Evolutionary conservation across 1,140 invertebrate genomes (phyloP), one percentile per base, ranked within the genome.

Genomic region (Chelonus insularis): DNA sequence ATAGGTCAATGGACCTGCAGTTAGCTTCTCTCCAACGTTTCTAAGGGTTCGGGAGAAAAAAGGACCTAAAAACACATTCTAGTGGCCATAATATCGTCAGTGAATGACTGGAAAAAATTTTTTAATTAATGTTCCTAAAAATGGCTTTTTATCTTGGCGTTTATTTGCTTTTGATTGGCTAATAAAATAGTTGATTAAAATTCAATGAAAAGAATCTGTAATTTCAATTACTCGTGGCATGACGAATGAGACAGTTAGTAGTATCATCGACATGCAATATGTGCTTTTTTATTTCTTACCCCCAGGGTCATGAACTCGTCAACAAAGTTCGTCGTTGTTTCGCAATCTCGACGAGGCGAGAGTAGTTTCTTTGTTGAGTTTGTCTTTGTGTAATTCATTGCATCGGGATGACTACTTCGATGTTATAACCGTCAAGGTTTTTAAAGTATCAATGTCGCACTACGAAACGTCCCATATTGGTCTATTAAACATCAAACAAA

Each of bases 1-100:
- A 29, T 51, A 23, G 57, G 57, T 59, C 57, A 59, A 50, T 59
- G 57, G 45, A 59, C 57, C 45, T 43, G 12, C 23, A 21, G 45
- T 11, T 25, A 25, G 14, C 16, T 9, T 16, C 8, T 43, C 41
- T 43, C 16, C 16, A 29, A 3, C 25, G 48, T 29, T n/a, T 32
- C 48, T 29, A 52, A 52, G 16, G 32, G 23, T 7, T 20, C n/a
- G n/a, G n/a, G n/a, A n/a, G n/a, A n/a, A n/a, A n/a, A n/a, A n/a
- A n/a, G n/a, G n/a, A n/a, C n/a, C n/a, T n/a, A n/a, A n/a, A n/a
- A n/a, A n/a, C n/a, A n/a, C n/a, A n/a, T n/a, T n/a, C n/a, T n/a
- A n/a, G n/a, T n/a, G n/a, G n/a, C 21, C 43, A 47, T n/a, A n/a
- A n/a, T n/a, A n/a, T n/a, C n/a, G n/a, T n/a, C n/a, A n/a, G n/a